Evolutionary conservation across 2,888 invertebrate species (phyloP).

Genomic region (Pseudococcus viburni): DNA sequence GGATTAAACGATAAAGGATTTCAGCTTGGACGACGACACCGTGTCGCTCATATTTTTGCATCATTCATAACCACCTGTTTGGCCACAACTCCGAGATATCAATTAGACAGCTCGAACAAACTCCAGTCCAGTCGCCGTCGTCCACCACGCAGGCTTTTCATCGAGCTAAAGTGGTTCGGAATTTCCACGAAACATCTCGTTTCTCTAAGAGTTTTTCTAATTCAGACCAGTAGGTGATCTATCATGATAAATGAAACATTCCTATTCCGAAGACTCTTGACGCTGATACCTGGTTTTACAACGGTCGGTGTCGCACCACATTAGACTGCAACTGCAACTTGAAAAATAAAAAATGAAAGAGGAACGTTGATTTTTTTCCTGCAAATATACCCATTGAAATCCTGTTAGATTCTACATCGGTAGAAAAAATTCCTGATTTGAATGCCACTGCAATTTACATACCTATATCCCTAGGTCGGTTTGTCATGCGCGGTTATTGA

Average conservation of each 20-base stretch:
- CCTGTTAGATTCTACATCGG: background rate
- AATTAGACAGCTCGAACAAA: background rate
- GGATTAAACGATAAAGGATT: background rate
- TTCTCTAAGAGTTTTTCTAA: background rate
- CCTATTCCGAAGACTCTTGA: background rate
- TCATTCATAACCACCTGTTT: slow-evolving; percentile 19
- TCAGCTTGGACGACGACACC: slow-evolving; percentile 9
- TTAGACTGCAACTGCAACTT: background rate
- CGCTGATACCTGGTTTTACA: background rate
- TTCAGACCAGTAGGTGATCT: background rate
- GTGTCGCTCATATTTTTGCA: slow-evolving; percentile 11
- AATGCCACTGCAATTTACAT: background rate
- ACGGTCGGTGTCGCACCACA: slow-evolving; percentile 12
- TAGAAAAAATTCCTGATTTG: background rate
- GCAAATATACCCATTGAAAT: background rate
- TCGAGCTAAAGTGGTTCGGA: background rate
- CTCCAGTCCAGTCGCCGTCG: background rate
- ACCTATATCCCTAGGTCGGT: background rate
- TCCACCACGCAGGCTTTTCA: background rate
- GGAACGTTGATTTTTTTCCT: background rate
- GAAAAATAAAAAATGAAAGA: background rate
- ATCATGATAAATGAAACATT: background rate
- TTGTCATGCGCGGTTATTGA: slow-evolving; percentile 2
- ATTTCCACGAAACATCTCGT: background rate
- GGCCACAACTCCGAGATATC: background rate